Evolutionary conservation across 2,113 vertebrate species (phyloP), one percentile per base, ranked within the genome.

Genomic region (Colinus virginianus): DNA sequence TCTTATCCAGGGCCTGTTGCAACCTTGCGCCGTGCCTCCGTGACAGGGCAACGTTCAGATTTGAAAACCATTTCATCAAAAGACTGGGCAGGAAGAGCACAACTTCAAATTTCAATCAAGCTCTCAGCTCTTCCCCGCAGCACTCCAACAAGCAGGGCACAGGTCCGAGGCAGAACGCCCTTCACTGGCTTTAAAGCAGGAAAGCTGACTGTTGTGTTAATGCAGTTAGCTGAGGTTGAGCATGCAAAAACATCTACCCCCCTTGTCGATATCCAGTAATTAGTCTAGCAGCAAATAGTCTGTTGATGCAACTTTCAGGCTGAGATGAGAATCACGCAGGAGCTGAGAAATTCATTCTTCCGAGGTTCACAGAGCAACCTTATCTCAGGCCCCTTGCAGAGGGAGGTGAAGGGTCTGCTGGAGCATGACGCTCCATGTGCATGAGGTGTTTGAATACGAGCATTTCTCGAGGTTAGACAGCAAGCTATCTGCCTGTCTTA

Each of bases 101-200:
- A 63, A 26, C 79, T 69, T 89, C 89, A 70, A 79, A 80, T 77
- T 94, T 86, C 85, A 86, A 30, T 90, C 87, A 78, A 53, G 51
- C 78, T 22, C 61, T n/a, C 38, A 40, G 4, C 38, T 34, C 42
- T 53, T 48, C 42, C n/a, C 18, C 23, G 26, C 51, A 20, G 20
- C 25, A 38, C 20, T 82, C 42, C 80, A 80, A 20, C 36, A 71
- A 32, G 9, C n/a, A 11, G 43, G 0, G 38, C 18, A 21, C 22
- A 56, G 38, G 64, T 43, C 34, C 71, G 69, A 90, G 63, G 32
- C 63, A 76, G 69, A 74, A 38, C 8, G 58, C 4, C 23, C 38
- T 32, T 55, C 48, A 1, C n/a, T 11, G 30, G 18, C 43, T 87
- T 59, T 23, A 56, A 88, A 78, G 72, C 62, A 32, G 45, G 28